phyloP scores from a whole-genome alignment of 2,113 vertebrate species.

The Platichthys flesus region DNA sequence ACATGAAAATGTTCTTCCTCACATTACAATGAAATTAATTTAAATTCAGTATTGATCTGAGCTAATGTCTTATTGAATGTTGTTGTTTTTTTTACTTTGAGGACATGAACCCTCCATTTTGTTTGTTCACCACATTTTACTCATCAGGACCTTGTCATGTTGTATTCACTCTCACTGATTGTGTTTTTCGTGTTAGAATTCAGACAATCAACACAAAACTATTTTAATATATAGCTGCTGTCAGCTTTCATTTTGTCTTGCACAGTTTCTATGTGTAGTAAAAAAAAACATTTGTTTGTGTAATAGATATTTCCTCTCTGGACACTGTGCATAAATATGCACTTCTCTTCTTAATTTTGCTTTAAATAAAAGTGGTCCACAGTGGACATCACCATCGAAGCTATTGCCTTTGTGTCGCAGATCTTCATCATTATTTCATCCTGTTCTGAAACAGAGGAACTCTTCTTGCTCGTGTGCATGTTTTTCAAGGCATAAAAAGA shows the following conservation, averaged over 20 bases:
- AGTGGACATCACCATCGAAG: neutral
- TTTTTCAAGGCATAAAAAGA: constrained; percentile 13
- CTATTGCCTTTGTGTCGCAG: neutral
- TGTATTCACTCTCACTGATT: constrained; percentile 8
- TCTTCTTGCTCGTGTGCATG: neutral
- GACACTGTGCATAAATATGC: neutral
- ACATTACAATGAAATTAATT: neutral
- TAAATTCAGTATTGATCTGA: neutral
- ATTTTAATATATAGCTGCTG: constrained; percentile 32
- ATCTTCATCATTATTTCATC: no score
- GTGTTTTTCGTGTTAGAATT: constrained; percentile 17
- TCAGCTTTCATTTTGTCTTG: constrained; percentile 4
- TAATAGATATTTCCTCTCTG: constrained; percentile 3
- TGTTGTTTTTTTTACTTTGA: neutral
- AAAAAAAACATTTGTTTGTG: neutral
- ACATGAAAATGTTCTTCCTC: no score
- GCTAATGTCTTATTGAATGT: no score
- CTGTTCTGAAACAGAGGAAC: neutral
- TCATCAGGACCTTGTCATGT: neutral
- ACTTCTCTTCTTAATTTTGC: constrained; percentile 7
- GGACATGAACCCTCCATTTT: neutral
- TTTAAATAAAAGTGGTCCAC: constrained; percentile 42
- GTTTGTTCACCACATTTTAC: neutral
- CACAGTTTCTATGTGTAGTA: constrained; percentile 10
- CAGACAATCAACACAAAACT: constrained; percentile 21